Evolutionary conservation across 2,113 vertebrate genomes (phyloP), one percentile per base, ranked within the genome.

Genomic region (Paramisgurnus dabryanus): DNA sequence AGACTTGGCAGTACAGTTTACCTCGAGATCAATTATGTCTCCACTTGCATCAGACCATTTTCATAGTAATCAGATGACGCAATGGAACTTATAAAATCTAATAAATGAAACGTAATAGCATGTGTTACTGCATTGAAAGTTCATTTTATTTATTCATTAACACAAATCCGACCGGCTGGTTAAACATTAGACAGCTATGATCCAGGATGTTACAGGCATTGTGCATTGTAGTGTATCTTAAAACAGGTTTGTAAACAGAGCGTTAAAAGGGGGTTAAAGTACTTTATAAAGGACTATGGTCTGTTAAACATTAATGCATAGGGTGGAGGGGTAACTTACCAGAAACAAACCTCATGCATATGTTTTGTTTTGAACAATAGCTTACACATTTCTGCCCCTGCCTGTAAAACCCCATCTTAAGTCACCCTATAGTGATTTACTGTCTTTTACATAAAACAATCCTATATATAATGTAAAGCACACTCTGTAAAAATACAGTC

Each of bases 251-350:
- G 82, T 85, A 22, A 72, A 67, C 76, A 79, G 70, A 72, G 27
- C 27, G 27, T 34, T 34, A 49, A 18, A 79, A 63, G 41, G 53
- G 55, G 84, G 82, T 81, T 82, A 86, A 83, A 86, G 79, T 81
- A 61, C 84, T 81, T 67, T 55, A 39, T 34, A 53, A 70, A 45
- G 61, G 40, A 45, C 70, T 64, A 7, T n/a, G 17, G 13, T 49
- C 12, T 17, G 84, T 83, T 83, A 83, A 86, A 79, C 71, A 86
- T 86, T 86, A 80, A 86, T 57, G 70, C 41, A 68, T 11, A 2
- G 27, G 41, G 50, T 15, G 22, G 71, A 69, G 17, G 40, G 64
- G 67, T 40, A 67, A 81, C 47, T 65, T 41, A 76, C 6, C 65
- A 71, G 64, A 60, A 58, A 58, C 68, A 67, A 45, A 80, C 55